A percentile compares a stretch with the other conserved stretches of the same genome.
Evolutionary conservation across 2,888 invertebrate species (phyloP).

Genomic region (Acleris emargana): DNA sequence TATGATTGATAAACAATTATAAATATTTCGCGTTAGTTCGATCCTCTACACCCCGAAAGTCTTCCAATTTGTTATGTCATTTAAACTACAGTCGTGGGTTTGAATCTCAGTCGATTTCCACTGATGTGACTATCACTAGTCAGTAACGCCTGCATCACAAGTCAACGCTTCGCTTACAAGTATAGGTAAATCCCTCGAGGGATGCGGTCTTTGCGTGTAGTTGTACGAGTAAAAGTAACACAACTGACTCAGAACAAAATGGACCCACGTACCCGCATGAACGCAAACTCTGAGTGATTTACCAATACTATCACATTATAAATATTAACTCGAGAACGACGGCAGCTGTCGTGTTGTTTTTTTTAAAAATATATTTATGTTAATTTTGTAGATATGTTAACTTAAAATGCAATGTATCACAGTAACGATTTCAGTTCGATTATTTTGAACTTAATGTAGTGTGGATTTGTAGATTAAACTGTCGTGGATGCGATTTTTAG

Average conservation of each 20-base stretch:
- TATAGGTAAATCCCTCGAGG: too few relatives aligned
- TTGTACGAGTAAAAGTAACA: too few relatives aligned
- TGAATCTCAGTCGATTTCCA: conserved; percentile 67
- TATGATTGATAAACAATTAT: too few relatives aligned
- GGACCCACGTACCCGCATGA: too few relatives aligned
- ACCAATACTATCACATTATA: conserved; percentile 35
- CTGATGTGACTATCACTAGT: conserved; percentile 75
- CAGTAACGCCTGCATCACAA: conserved; percentile 77
- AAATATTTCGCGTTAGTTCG: too few relatives aligned
- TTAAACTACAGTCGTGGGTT: conserved; percentile 51
- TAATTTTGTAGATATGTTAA: conserved; percentile 38
- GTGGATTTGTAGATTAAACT: conserved; percentile 6
- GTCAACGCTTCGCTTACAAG: conserved; percentile 40
- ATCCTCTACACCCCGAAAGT: background rate
- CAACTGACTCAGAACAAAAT: too few relatives aligned
- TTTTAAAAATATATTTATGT: conserved; percentile 49
- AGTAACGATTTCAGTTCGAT: conserved; percentile 20
- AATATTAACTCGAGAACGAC: conserved; percentile 49
- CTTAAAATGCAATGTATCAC: conserved; percentile 33
- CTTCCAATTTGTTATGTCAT: conserved; percentile 34
- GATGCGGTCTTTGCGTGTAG: too few relatives aligned
- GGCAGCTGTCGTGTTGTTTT: conserved; percentile 61
- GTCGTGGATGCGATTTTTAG: background rate
- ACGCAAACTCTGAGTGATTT: too few relatives aligned
- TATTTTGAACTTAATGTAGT: conserved; percentile 22